Conservation (phyloP, 2,113 vertebrate genomes). For the Spheniscus mendiculus region DNA sequence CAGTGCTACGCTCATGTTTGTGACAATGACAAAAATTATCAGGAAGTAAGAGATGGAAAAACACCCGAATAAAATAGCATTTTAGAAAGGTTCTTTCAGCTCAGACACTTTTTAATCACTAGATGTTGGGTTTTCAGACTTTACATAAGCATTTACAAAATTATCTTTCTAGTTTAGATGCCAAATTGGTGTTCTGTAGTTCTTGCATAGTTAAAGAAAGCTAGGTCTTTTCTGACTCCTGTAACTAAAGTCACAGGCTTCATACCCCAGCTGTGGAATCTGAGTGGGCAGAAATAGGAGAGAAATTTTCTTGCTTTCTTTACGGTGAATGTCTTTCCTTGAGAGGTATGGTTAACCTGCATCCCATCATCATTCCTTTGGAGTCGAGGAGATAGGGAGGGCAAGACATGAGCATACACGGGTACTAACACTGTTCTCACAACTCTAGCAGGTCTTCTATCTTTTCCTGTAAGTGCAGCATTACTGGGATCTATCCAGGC, state of each 20-base stretch:
- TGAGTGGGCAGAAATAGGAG: background rate
- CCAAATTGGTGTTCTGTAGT: background rate
- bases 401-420: fast-evolving
- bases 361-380: background rate
- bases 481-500: background rate
- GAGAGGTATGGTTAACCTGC: background rate
- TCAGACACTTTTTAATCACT: background rate
- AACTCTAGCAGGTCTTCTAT: background rate
- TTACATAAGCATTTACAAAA: background rate
- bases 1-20: background rate
- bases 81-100: background rate
- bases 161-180: background rate
- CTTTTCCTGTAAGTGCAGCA: background rate
- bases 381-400: background rate
- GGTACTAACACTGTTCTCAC: background rate
- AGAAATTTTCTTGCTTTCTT: background rate
- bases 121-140: fast-evolving
- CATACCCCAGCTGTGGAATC: background rate
- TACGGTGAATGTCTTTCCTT: background rate
- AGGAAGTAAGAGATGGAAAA: background rate
- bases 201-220: background rate
- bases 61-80: background rate
- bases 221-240: background rate
- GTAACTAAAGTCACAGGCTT: background rate
- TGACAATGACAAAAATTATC: background rate